Evolutionary conservation across 2,888 invertebrate species (phyloP).

Genomic region (Protonemura montana): DNA sequence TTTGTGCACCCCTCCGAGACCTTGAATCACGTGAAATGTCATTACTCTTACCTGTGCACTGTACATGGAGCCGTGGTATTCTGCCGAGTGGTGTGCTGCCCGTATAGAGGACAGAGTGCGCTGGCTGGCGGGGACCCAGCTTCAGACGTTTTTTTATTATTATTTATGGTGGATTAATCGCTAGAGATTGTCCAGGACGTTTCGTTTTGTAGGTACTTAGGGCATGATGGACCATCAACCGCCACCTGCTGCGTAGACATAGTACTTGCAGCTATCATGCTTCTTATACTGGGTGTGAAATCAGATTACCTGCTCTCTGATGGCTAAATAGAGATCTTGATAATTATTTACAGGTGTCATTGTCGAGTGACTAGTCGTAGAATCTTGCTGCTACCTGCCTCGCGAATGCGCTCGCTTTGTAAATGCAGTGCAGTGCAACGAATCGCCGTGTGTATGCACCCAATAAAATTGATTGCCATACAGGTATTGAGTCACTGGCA

Average conservation of each 20-base stretch:
- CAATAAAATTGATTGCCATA: not conserved
- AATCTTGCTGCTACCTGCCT: not conserved
- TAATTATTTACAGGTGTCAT: not conserved
- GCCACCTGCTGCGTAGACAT: not conserved
- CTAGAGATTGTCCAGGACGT: not conserved
- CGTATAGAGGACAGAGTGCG: not conserved
- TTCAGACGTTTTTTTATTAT: not conserved
- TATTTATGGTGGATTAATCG: not conserved
- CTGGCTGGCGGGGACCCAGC: not conserved
- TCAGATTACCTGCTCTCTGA: not conserved
- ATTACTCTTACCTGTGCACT: conserved; percentile 35
- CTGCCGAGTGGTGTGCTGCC: not conserved
- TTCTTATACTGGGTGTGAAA: not conserved
- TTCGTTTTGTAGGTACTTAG: not conserved
- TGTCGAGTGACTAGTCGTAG: not conserved
- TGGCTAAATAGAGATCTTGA: not conserved
- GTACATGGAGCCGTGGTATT: not conserved
- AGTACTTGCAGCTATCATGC: not conserved
- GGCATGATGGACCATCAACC: not conserved
- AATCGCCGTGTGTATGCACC: not conserved
- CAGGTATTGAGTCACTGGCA: too few relatives aligned
- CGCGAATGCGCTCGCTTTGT: not conserved
- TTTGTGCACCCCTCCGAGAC: conserved; percentile 33
- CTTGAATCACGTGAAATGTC: conserved; percentile 36
- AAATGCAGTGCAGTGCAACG: not conserved